Conservation (phyloP, 2,888 invertebrate species). For the Dynastes grantii region DNA sequence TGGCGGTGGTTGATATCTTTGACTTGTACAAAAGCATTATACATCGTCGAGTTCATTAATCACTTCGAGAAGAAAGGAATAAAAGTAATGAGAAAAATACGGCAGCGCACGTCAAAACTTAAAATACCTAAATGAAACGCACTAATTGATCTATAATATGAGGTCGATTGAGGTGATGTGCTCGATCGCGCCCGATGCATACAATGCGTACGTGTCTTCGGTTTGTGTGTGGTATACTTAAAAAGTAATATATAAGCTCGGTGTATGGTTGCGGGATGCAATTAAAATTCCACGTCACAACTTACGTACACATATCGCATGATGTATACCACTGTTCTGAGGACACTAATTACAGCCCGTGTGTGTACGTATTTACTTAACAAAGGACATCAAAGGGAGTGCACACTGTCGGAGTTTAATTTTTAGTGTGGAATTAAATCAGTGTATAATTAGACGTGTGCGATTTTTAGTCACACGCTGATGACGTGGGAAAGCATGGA, state of each 20-base stretch:
- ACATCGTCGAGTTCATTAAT: conserved; percentile 17
- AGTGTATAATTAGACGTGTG: conserved; percentile 38
- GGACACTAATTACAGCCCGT: conserved; percentile 35
- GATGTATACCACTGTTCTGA: conserved; percentile 37
- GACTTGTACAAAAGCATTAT: neutral
- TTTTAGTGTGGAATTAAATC: conserved; percentile 44
- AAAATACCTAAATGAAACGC: conserved; percentile 40
- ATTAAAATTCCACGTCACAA: conserved; percentile 47
- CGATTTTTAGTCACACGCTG: conserved; percentile 43
- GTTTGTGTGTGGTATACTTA: conserved; percentile 42
- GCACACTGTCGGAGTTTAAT: conserved; percentile 39
- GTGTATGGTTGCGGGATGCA: conserved; percentile 36
- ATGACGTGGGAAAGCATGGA: conserved; percentile 30
- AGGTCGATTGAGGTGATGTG: conserved; percentile 32
- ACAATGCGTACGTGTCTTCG: neutral
- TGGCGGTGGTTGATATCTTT: conserved; percentile 11
- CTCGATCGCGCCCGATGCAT: conserved; percentile 2
- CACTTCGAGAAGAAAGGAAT: conserved; percentile 31
- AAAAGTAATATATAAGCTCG: conserved; percentile 28
- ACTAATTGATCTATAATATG: conserved; percentile 41
- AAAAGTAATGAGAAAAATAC: conserved; percentile 30
- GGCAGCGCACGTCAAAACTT: conserved; percentile 45
- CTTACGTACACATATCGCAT: conserved; percentile 37
- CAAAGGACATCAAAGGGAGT: conserved; percentile 45
- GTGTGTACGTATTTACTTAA: conserved; percentile 37